Evolutionary conservation across 2,888 invertebrate species (phyloP).

Genomic region (Cantharis flavilabris): DNA sequence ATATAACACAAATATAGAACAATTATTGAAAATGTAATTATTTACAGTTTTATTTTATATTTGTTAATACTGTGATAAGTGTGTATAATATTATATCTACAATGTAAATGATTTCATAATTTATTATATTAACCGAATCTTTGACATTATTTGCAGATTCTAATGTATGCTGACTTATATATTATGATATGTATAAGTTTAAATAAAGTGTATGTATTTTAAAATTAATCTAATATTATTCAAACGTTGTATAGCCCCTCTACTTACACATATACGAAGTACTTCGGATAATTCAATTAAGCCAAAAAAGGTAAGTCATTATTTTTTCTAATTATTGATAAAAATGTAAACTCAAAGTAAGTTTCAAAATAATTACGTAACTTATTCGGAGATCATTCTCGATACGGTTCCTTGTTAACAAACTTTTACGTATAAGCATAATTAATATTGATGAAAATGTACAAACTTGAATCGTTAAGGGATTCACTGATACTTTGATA

Average conservation of each 20-base stretch:
- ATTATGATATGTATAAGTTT: slow-evolving; percentile 2
- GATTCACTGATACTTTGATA: not conserved
- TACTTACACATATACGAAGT: too few species aligned
- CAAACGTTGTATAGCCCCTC: too few species aligned
- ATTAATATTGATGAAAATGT: not conserved
- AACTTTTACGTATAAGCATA: not conserved
- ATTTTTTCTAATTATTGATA: not conserved
- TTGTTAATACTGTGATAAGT: slow-evolving; percentile 24
- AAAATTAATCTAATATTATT: not conserved
- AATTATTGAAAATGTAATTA: not conserved
- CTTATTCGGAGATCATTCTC: not conserved
- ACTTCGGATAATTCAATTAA: too few species aligned
- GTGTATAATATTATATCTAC: slow-evolving; percentile 7
- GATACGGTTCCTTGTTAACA: not conserved
- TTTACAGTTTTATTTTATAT: not conserved
- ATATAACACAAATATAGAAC: not conserved
- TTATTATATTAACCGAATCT: slow-evolving; percentile 8
- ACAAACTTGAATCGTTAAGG: not conserved
- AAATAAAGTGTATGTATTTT: not conserved
- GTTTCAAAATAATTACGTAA: not conserved
- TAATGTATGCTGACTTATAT: slow-evolving; percentile 26
- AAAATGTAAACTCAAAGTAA: not conserved
- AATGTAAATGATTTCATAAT: slow-evolving; percentile 9
- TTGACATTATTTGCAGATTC: slow-evolving; percentile 18
- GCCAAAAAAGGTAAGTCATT: not conserved